These are phyloP conservation scores for Microctenopoma lineatum DNA, from an alignment of 2,797 vertebrate species.

Conservation along the genomic window DNA sequence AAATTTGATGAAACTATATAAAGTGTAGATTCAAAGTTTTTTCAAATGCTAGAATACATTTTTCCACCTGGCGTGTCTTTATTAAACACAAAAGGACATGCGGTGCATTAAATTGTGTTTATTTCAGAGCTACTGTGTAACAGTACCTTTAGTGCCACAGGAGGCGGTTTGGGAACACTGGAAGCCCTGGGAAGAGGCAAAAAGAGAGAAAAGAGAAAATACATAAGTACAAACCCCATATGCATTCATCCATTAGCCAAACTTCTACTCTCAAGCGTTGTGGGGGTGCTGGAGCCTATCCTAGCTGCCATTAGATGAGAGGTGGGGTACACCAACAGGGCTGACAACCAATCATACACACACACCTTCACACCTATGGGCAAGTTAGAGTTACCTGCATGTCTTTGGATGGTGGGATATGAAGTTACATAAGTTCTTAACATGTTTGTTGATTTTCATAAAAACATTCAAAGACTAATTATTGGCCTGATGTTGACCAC, in stretches of 20 bases:
- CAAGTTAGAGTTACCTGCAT: no score
- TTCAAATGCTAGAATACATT: not conserved
- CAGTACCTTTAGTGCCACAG: slow-evolving; percentile 88
- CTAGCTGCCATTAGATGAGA: no score
- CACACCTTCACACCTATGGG: no score
- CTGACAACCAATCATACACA: no score
- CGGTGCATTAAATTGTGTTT: not conserved
- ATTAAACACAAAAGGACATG: slow-evolving; percentile 2
- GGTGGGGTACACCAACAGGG: no score
- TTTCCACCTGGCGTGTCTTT: slow-evolving; percentile 21
- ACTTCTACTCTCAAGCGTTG: no score
- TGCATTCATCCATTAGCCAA: no score
- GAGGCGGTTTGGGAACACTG: slow-evolving; percentile 83
- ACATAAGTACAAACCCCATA: no score
- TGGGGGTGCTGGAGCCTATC: no score
- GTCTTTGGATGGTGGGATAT: no score
- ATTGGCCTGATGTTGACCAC: slow-evolving; percentile 35
- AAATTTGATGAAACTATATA: not conserved
- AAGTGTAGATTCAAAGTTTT: not conserved
- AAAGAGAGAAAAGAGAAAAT: not conserved
- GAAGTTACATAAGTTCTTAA: slow-evolving; percentile 4
- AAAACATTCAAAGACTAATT: slow-evolving; percentile 10
- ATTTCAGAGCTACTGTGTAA: slow-evolving; percentile 1
- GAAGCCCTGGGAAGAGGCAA: slow-evolving; percentile 81
- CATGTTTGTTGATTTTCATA: slow-evolving; percentile 39